phyloP scores from a whole-genome alignment of 2,113 vertebrate species.

The human region DNA sequence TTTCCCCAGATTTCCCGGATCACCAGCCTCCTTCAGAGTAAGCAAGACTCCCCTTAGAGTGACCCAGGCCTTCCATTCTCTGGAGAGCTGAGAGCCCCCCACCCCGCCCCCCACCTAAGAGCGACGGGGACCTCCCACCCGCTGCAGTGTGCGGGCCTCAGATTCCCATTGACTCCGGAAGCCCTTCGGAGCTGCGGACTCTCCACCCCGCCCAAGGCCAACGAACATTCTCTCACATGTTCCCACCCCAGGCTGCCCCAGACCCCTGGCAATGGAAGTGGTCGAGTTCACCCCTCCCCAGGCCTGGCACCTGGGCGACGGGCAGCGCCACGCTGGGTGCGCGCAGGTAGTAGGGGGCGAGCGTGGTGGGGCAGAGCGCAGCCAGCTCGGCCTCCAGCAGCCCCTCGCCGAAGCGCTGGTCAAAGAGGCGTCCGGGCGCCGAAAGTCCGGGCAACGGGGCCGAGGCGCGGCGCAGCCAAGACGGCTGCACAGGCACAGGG shows the following conservation, averaged over 20 bases:
- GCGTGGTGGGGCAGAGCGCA: constrained; percentile 56
- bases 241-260: not conserved
- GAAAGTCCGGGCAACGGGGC: constrained; percentile 62
- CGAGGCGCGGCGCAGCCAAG: constrained; percentile 73
- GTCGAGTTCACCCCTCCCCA: not conserved
- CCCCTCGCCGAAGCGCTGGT: constrained; percentile 83
- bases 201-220: not conserved
- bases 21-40: not conserved
- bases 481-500: constrained; percentile 73
- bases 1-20: not conserved
- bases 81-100: not conserved
- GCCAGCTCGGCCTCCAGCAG: constrained; percentile 80
- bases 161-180: not conserved
- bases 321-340: constrained; percentile 74
- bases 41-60: not conserved
- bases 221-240: too few relatives aligned
- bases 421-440: constrained; percentile 78
- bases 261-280: not conserved
- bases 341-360: constrained; percentile 77
- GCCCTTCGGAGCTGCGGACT: not conserved
- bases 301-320: constrained; percentile 70
- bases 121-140: not conserved
- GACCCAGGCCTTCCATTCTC: not conserved
- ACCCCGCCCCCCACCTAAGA: not conserved
- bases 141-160: not conserved